phyloP scores from a whole-genome alignment of 2,888 invertebrate genomes.

The Trypoxylon attenuatum region DNA sequence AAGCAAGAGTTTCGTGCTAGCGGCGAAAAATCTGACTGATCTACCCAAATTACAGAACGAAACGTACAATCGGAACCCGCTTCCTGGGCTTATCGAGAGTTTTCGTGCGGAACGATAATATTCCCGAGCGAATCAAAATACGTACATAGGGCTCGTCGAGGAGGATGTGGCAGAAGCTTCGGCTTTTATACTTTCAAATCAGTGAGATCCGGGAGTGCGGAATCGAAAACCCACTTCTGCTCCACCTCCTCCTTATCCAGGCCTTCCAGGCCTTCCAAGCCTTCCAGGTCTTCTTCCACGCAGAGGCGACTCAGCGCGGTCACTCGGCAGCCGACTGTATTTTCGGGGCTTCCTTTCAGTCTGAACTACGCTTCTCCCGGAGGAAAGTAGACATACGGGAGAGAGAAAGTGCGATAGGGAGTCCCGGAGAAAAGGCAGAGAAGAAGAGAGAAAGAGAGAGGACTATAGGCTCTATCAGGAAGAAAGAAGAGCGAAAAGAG shows the following conservation, averaged over 20 bases:
- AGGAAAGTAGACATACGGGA: slow-evolving; percentile 18
- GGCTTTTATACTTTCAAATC: slow-evolving; percentile 55
- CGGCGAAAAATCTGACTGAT: neutral
- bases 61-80: neutral
- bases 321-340: slow-evolving; percentile 53
- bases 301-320: slow-evolving; percentile 45
- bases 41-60: neutral
- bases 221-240: slow-evolving; percentile 37
- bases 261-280: neutral
- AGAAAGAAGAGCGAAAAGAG: slow-evolving; percentile 31
- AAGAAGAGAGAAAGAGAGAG: slow-evolving; percentile 10
- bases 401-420: slow-evolving; percentile 16
- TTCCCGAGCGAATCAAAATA: slow-evolving; percentile 16
- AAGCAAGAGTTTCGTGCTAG: neutral
- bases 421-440: slow-evolving; percentile 17
- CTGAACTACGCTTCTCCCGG: neutral
- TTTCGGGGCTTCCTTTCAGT: slow-evolving; percentile 52
- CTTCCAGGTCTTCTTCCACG: neutral
- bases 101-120: slow-evolving; percentile 28
- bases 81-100: neutral
- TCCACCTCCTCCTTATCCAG: neutral
- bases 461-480: slow-evolving; percentile 23
- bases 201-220: slow-evolving; percentile 30
- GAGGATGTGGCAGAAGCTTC: slow-evolving; percentile 8
- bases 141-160: slow-evolving; percentile 10